A percentile compares a stretch with the other conserved stretches of the same genome.
Conservation (phyloP, 2,888 invertebrate genomes). For the Ametastegia equiseti region DNA sequence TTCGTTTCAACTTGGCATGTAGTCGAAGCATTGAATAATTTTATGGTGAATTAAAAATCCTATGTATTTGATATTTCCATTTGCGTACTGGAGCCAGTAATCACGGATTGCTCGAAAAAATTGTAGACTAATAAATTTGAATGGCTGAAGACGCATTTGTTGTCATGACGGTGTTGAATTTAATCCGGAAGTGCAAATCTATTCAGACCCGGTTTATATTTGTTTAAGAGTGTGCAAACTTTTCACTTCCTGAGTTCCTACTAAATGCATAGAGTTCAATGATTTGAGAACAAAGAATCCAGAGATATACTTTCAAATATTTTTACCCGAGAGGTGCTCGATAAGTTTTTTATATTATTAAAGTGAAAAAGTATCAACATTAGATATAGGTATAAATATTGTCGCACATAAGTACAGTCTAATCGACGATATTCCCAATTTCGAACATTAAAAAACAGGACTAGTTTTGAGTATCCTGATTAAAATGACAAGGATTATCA, state of each 20-base stretch:
- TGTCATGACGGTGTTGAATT: neutral
- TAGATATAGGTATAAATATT: slow-evolving; percentile 26
- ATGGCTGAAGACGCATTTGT: neutral
- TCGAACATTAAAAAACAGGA: neutral
- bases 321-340: neutral
- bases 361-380: slow-evolving; percentile 34
- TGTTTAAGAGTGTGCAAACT: neutral
- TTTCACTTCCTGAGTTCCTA: neutral
- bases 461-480: neutral
- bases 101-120: neutral
- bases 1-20: neutral
- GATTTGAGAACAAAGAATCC: neutral
- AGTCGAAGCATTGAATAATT: neutral
- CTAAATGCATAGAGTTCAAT: neutral
- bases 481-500: neutral
- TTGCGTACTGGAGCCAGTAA: neutral
- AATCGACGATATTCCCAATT: neutral
- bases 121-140: neutral
- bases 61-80: neutral
- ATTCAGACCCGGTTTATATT: neutral
- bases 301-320: slow-evolving; percentile 20
- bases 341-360: slow-evolving; percentile 8
- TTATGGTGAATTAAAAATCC: neutral
- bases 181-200: neutral
- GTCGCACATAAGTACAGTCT: slow-evolving; percentile 22